Evolutionary conservation across 2,113 vertebrate genomes (phyloP).

Genomic region (Brachyhypopomus gauderio): DNA sequence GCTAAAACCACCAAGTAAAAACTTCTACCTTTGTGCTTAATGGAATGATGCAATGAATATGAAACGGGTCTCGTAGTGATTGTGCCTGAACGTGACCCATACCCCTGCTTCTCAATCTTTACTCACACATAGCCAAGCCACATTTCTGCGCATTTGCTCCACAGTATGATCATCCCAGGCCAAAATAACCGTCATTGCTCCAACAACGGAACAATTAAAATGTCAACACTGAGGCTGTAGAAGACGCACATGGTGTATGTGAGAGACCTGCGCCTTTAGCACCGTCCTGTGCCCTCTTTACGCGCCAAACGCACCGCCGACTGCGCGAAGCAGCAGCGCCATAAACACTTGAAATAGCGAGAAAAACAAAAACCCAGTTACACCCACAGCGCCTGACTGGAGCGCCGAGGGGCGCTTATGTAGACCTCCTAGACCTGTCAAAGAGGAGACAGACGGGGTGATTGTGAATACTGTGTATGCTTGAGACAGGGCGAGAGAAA

Average conservation of each 20-base stretch:
- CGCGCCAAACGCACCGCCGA: background rate
- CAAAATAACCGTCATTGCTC: background rate
- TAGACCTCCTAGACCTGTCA: too few relatives aligned
- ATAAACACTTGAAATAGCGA: background rate
- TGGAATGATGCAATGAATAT: slow-evolving; percentile 50
- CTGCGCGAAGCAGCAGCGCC: background rate
- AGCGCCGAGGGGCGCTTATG: background rate
- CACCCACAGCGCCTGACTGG: background rate
- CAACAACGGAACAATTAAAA: background rate
- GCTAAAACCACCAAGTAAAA: slow-evolving; percentile 17
- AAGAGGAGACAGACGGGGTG: too few relatives aligned
- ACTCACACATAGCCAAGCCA: background rate
- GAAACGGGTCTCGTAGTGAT: slow-evolving; percentile 37
- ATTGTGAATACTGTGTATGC: too few relatives aligned
- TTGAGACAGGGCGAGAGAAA: background rate
- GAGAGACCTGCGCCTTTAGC: background rate
- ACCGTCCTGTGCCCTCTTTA: background rate
- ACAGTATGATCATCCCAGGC: background rate
- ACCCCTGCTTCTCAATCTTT: background rate
- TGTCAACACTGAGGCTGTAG: background rate
- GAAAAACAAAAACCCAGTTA: slow-evolving; percentile 12
- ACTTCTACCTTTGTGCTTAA: slow-evolving; percentile 32
- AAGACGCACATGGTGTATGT: background rate
- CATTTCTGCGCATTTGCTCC: background rate
- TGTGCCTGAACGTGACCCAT: background rate